phyloP scores from a whole-genome alignment of 2,113 vertebrate genomes.

The Orientallactaga bullata region DNA sequence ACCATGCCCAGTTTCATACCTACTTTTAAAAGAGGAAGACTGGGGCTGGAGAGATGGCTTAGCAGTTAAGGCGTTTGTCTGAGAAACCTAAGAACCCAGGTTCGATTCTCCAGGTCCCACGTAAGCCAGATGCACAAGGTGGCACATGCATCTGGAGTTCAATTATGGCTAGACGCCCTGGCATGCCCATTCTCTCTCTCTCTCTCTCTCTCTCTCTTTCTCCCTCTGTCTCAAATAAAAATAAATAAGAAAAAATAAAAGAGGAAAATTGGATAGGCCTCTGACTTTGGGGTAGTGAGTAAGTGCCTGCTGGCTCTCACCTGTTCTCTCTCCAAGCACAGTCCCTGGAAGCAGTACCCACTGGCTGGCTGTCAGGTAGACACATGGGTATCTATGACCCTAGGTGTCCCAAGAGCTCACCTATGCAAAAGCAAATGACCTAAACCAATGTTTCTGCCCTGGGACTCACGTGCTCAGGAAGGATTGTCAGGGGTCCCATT shows the following conservation, averaged over 20 bases:
- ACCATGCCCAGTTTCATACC: too few relatives aligned
- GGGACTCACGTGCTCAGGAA: conserved; percentile 61
- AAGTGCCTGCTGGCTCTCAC: not conserved
- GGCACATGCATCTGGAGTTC: too few relatives aligned
- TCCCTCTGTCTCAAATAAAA: too few relatives aligned
- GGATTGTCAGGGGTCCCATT: conserved; percentile 50
- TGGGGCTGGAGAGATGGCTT: not conserved
- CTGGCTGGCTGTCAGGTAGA: not conserved
- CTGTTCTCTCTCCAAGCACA: not conserved
- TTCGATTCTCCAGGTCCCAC: not conserved
- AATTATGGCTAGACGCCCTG: too few relatives aligned
- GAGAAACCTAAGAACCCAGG: not conserved
- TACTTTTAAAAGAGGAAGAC: not conserved
- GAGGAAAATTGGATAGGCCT: not conserved
- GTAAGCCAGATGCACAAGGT: too few relatives aligned
- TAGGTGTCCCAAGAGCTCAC: conserved; percentile 71
- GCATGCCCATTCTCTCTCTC: too few relatives aligned
- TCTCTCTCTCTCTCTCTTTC: too few relatives aligned
- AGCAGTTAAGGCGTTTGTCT: not conserved
- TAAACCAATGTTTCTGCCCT: conserved; percentile 66
- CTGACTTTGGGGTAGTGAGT: not conserved
- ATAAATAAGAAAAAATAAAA: not conserved
- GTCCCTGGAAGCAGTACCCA: not conserved
- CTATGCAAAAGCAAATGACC: conserved; percentile 76
- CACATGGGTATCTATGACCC: conserved; percentile 71